Evolutionary conservation across 2,888 invertebrate species (phyloP).

Genomic region (Diplazon laetatorius): DNA sequence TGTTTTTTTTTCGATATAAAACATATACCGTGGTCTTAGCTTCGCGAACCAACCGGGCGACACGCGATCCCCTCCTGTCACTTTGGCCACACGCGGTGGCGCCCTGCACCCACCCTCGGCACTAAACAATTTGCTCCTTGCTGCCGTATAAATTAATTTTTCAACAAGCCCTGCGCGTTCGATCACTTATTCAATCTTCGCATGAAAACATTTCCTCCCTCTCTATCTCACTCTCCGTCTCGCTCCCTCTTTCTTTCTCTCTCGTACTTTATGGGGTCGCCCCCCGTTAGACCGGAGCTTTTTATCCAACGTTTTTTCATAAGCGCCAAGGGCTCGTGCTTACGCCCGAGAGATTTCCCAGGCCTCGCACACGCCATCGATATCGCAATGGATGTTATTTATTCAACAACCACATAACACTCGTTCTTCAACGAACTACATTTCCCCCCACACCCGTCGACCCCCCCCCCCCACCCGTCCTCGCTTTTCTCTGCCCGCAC

Average conservation of each 20-base stretch:
- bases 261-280: no score
- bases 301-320: no score
- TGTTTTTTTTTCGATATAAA: constrained; percentile 22
- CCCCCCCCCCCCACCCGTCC: no score
- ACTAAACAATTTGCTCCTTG: constrained; percentile 41
- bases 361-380: neutral
- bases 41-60: constrained; percentile 13
- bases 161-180: neutral
- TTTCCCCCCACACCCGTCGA: no score
- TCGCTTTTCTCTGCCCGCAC: neutral
- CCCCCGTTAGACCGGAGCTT: no score
- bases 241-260: no score
- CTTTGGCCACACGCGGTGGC: constrained; percentile 1
- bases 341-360: neutral
- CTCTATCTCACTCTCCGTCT: neutral
- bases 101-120: neutral
- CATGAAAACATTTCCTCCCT: neutral
- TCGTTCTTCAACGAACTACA: neutral
- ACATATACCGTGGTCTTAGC: constrained; percentile 19
- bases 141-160: constrained; percentile 43
- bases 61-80: constrained; percentile 32
- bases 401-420: neutral
- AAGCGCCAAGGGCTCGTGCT: neutral
- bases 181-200: constrained; percentile 8
- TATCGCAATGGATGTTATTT: neutral